Conservation (phyloP, 2,113 vertebrate genomes). For the Marmota flaviventris region DNA sequence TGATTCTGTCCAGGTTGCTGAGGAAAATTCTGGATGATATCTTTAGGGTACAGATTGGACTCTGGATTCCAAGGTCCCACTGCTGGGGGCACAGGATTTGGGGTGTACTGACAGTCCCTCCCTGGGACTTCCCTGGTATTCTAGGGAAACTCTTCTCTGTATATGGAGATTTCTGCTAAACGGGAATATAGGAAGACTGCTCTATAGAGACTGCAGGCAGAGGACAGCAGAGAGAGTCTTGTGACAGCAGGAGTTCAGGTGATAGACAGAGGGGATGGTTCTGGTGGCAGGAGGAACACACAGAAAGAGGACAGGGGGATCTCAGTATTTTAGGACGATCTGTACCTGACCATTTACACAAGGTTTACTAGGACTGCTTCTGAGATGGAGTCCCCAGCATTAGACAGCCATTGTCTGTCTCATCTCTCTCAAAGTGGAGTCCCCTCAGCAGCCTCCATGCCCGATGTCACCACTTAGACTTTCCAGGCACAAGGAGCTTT, state of each 20-base stretch:
- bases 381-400: background rate
- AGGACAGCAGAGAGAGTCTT: background rate
- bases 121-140: background rate
- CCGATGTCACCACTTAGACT: background rate
- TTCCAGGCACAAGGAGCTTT: background rate
- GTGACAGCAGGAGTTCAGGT: background rate
- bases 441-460: background rate
- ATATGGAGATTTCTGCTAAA: background rate
- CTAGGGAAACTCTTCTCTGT: background rate
- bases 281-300: background rate
- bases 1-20: background rate
- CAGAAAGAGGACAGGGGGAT: background rate
- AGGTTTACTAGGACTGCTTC: background rate
- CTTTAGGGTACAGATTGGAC: background rate
- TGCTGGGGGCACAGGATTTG: background rate
- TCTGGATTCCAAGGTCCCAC: background rate
- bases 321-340: background rate
- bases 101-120: background rate
- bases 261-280: background rate
- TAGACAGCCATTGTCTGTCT: fast-evolving
- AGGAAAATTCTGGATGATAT: background rate
- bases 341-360: background rate
- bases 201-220: background rate
- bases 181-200: background rate
- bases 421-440: background rate